These are phyloP conservation scores for Caenorhabditis angaria DNA, from an alignment of 2,888 invertebrate species.

Conservation along the genomic window DNA sequence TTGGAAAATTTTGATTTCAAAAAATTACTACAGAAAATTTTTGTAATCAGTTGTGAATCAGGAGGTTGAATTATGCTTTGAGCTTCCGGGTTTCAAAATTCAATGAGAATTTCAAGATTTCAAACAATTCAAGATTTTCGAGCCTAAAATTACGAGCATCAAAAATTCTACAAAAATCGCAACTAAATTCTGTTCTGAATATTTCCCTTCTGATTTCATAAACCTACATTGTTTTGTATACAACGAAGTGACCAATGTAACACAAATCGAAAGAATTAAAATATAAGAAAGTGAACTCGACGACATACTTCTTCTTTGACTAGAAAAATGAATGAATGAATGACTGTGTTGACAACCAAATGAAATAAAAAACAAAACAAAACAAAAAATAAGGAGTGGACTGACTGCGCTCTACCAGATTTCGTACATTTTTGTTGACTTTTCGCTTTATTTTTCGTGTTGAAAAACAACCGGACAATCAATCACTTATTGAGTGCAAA, in stretches of 20 bases:
- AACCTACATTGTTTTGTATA: neutral
- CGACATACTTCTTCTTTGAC: neutral
- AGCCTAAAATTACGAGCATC: no score
- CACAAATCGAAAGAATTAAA: neutral
- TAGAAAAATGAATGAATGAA: no score
- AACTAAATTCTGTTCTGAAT: neutral
- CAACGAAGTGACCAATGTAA: neutral
- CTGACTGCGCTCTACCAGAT: neutral
- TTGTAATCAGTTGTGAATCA: neutral
- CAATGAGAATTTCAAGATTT: neutral
- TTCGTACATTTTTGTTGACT: neutral
- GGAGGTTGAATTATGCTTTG: neutral
- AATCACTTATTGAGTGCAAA: neutral
- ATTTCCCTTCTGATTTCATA: neutral
- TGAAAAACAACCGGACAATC: slow-evolving; percentile 1
- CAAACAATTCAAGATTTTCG: no score
- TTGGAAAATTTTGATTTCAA: neutral
- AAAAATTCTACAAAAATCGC: neutral
- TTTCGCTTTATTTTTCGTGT: slow-evolving; percentile 1
- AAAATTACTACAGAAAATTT: neutral
- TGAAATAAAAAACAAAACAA: no score
- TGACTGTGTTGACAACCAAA: no score
- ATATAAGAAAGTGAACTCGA: neutral
- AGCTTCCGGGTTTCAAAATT: neutral
- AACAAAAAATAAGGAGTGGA: neutral